Conservation (phyloP, 2,113 vertebrate genomes). For the Sialia sialis region DNA sequence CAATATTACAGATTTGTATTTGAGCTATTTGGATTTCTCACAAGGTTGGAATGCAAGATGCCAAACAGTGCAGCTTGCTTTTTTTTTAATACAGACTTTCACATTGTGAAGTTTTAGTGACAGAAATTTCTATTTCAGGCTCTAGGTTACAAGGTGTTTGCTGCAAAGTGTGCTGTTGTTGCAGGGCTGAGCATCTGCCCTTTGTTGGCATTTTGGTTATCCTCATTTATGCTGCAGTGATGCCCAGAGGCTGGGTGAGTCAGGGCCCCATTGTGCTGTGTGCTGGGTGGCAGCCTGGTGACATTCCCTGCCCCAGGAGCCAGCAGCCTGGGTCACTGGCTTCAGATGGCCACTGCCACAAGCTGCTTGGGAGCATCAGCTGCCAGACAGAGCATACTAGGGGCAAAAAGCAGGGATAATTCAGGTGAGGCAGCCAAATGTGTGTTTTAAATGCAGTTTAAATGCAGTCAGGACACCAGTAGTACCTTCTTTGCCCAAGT, state of each 20-base stretch:
- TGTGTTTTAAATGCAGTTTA: background rate
- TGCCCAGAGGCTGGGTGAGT: background rate
- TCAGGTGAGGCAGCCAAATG: background rate
- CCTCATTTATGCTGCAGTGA: background rate
- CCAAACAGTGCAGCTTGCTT: background rate
- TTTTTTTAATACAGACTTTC: background rate
- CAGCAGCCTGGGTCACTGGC: background rate
- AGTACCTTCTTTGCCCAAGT: background rate
- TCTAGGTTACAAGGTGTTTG: rapidly evolving
- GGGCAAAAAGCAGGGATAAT: background rate
- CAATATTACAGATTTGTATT: background rate
- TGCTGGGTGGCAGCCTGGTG: background rate
- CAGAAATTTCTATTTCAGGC: background rate
- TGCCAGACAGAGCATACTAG: background rate
- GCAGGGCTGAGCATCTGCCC: background rate
- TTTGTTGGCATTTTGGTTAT: background rate
- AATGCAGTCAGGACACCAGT: background rate
- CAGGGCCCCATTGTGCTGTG: rapidly evolving
- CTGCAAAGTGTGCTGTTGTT: background rate
- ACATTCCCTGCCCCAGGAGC: background rate
- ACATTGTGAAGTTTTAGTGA: background rate
- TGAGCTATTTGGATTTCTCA: conserved; percentile 3
- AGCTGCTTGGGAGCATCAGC: background rate
- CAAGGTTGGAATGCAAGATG: background rate
- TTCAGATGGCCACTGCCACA: background rate